phyloP scores from a whole-genome alignment of 2,888 invertebrate genomes.

The Macrophya alboannulata region DNA sequence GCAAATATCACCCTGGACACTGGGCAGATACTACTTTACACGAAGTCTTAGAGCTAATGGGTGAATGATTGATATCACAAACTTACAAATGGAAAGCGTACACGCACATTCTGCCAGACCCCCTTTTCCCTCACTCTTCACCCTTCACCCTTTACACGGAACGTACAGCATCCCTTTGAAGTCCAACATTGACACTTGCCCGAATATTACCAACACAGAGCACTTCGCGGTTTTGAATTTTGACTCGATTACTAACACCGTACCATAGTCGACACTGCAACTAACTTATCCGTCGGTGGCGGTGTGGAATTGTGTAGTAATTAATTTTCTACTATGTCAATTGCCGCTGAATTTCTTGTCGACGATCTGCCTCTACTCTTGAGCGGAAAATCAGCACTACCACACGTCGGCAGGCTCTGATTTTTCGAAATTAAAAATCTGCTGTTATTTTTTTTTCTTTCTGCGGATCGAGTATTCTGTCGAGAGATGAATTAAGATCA shows the following conservation, averaged over 20 bases:
- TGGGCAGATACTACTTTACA: background rate
- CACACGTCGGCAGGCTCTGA: background rate
- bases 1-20: slow-evolving; percentile 12
- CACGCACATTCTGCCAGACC: background rate
- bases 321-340: background rate
- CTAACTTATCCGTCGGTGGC: background rate
- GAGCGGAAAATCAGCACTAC: background rate
- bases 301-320: background rate
- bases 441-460: too few species aligned
- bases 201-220: background rate
- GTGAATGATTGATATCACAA: background rate
- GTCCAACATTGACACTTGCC: slow-evolving; percentile 13
- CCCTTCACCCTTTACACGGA: background rate
- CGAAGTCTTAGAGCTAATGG: slow-evolving; percentile 11
- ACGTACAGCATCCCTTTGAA: slow-evolving; percentile 24
- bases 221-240: slow-evolving; percentile 1
- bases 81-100: background rate
- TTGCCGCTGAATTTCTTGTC: background rate
- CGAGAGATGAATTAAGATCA: slow-evolving; percentile 31
- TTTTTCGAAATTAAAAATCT: background rate
- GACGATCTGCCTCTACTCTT: background rate
- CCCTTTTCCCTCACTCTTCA: background rate
- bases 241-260: background rate
- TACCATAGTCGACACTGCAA: background rate
- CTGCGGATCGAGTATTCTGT: background rate